Evolutionary conservation across 2,113 vertebrate genomes (phyloP).

Genomic region (Caracal caracal): DNA sequence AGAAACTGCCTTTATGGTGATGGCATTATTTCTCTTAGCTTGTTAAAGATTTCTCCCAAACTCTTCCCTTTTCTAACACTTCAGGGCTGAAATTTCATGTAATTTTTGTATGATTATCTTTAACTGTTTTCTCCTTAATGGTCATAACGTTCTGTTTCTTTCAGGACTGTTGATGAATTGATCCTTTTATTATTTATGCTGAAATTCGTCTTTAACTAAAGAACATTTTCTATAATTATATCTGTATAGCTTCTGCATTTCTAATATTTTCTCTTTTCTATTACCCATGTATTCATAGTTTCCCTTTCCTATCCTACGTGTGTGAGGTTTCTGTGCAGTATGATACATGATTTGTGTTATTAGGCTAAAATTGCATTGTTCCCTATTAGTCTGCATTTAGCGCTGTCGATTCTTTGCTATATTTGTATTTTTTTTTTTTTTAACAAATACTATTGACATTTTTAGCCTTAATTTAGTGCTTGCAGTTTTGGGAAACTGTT

Average conservation of each 20-base stretch:
- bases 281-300: neutral
- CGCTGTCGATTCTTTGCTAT: neutral
- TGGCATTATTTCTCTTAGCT: neutral
- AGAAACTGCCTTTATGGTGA: neutral
- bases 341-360: neutral
- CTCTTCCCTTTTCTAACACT: neutral
- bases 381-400: neutral
- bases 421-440: neutral
- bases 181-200: neutral
- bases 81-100: neutral
- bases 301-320: neutral
- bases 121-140: neutral
- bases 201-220: constrained; percentile 13
- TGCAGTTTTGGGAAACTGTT: constrained; percentile 23
- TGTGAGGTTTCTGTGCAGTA: neutral
- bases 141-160: neutral
- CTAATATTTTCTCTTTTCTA: constrained; percentile 40
- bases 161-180: neutral
- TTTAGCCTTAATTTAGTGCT: neutral
- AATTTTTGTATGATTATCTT: neutral
- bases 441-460: neutral
- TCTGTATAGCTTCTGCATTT: neutral
- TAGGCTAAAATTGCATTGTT: constrained; percentile 2
- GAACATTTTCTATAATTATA: neutral
- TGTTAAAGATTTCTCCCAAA: constrained; percentile 21